Evolutionary conservation across 1,140 invertebrate genomes (phyloP).

Genomic region (Brachionus rotundiformis): DNA sequence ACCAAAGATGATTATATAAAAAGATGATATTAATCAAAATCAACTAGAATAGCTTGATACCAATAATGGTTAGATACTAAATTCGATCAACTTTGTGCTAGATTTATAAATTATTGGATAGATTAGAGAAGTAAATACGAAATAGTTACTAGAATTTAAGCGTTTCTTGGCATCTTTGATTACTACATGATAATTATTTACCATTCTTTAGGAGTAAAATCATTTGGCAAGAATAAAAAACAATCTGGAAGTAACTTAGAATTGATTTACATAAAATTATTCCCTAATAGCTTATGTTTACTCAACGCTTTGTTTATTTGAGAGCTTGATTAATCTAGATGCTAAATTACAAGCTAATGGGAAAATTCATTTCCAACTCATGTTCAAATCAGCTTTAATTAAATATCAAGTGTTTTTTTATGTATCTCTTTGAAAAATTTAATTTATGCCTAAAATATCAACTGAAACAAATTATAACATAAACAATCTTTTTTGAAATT

Average conservation of each 20-base stretch:
- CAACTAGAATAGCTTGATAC: background rate
- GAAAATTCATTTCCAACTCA: background rate
- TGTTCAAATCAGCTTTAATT: background rate
- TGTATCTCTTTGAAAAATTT: background rate
- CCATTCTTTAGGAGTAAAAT: background rate
- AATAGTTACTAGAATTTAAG: background rate
- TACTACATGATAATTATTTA: conserved; percentile 40
- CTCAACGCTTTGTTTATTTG: background rate
- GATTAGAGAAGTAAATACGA: conserved; percentile 19
- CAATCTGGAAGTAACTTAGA: background rate
- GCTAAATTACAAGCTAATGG: conserved; percentile 12
- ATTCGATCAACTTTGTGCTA: background rate
- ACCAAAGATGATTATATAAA: background rate
- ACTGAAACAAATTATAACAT: background rate
- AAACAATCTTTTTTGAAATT: background rate
- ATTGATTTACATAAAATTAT: background rate
- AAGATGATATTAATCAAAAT: conserved; percentile 16
- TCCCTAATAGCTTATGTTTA: background rate
- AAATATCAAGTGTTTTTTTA: background rate
- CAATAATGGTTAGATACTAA: background rate
- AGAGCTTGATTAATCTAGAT: conserved; percentile 12
- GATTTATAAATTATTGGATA: background rate
- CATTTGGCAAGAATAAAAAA: background rate
- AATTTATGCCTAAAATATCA: background rate
- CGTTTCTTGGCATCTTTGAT: conserved; percentile 1